Evolutionary conservation across 2,113 vertebrate species (phyloP).

Genomic region (Rhinichthys klamathensis): DNA sequence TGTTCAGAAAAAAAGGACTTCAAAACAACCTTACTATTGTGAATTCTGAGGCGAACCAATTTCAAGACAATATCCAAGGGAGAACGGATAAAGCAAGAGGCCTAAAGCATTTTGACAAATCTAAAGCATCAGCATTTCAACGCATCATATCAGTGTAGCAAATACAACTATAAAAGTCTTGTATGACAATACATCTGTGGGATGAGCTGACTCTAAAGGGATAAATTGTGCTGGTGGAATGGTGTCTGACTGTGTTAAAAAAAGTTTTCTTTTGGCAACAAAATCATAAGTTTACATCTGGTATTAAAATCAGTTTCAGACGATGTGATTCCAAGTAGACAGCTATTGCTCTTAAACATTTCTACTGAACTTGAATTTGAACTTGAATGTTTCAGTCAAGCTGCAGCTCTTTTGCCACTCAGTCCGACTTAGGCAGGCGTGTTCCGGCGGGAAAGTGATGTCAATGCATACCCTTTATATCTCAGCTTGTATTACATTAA

Average conservation of each 20-base stretch:
- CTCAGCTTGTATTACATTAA: no score
- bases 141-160: not conserved
- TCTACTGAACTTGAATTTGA: no score
- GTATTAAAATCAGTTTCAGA: not conserved
- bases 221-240: not conserved
- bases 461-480: no score
- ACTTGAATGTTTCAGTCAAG: no score
- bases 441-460: no score
- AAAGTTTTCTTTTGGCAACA: not conserved
- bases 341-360: no score
- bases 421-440: no score
- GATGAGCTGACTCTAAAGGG: not conserved
- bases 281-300: not conserved
- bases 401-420: no score
- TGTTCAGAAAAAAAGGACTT: not conserved
- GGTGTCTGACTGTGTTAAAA: not conserved
- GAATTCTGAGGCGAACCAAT: constrained; percentile 20
- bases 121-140: constrained; percentile 14
- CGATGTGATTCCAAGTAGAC: no score
- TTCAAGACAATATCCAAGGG: constrained; percentile 39
- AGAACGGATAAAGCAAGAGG: constrained; percentile 26
- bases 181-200: not conserved
- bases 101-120: constrained; percentile 19
- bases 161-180: not conserved
- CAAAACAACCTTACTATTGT: constrained; percentile 5